Percentiles rank a stretch among this genome's conserved stretches.
Conservation (phyloP, 2,888 invertebrate species). For the Cosmia trapezina region DNA sequence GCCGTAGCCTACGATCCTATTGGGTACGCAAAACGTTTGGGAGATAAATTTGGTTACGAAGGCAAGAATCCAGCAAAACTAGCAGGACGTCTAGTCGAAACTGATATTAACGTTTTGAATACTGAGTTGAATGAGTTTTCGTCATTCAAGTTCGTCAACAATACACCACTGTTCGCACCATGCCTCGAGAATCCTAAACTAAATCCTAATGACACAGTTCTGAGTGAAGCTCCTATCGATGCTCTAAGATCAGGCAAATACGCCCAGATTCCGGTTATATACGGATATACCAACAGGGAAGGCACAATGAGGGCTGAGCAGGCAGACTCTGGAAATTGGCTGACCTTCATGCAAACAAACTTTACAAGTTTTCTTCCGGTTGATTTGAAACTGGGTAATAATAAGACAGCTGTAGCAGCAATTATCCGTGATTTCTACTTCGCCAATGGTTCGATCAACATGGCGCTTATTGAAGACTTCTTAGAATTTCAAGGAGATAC, state of each 20-base stretch:
- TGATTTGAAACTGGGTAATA: slow-evolving; percentile 75
- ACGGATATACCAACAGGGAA: slow-evolving; percentile 81
- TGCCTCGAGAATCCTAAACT: slow-evolving; percentile 79
- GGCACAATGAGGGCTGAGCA: slow-evolving; percentile 81
- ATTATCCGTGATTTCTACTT: slow-evolving; percentile 80
- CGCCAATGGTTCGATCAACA: slow-evolving; percentile 68
- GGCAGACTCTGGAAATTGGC: slow-evolving; percentile 75
- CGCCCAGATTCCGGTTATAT: slow-evolving; percentile 80
- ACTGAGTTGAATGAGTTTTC: slow-evolving; percentile 70
- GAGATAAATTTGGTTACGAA: slow-evolving; percentile 75
- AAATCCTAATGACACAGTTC: slow-evolving; percentile 73
- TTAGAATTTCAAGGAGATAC: slow-evolving; percentile 84
- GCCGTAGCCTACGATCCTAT: slow-evolving; percentile 84
- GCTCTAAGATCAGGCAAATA: slow-evolving; percentile 78
- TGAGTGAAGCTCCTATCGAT: slow-evolving; percentile 79
- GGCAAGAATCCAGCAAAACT: slow-evolving; percentile 71
- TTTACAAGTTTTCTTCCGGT: slow-evolving; percentile 81
- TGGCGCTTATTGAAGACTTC: slow-evolving; percentile 80
- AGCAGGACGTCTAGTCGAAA: slow-evolving; percentile 72
- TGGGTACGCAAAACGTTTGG: slow-evolving; percentile 76
- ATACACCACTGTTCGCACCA: slow-evolving; percentile 83
- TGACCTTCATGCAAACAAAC: slow-evolving; percentile 78
- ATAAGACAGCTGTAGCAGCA: slow-evolving; percentile 67
- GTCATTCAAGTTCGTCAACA: slow-evolving; percentile 78
- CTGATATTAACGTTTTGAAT: slow-evolving; percentile 72